phyloP scores from a whole-genome alignment of 2,888 invertebrate genomes.

The Monopis laevigella region DNA sequence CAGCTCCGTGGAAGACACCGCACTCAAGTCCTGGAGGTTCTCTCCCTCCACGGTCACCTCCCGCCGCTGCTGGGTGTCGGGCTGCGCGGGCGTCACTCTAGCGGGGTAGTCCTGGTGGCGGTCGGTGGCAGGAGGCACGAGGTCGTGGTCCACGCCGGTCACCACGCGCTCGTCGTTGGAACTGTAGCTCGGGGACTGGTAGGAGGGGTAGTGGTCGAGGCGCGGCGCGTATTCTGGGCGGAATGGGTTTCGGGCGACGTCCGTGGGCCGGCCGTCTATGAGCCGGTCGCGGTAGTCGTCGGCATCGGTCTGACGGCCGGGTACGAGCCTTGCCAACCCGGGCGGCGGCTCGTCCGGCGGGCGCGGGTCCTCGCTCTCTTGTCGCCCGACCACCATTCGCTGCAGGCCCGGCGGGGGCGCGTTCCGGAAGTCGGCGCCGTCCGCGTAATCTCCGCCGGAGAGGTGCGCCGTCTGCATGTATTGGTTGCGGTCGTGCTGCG shows the following conservation, averaged over 20 bases:
- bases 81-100: conserved; percentile 21
- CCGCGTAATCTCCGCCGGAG: conserved; percentile 63
- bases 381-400: conserved; percentile 73
- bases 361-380: conserved; percentile 57
- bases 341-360: conserved; percentile 61
- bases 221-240: conserved; percentile 55
- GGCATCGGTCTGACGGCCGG: conserved; percentile 58
- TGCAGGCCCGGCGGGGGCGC: conserved; percentile 72
- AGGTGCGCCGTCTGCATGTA: conserved; percentile 81
- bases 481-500: conserved; percentile 77
- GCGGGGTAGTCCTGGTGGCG: conserved; percentile 3
- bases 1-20: conserved; percentile 40
- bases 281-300: conserved; percentile 53
- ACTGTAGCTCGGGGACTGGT: conserved; percentile 40
- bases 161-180: conserved; percentile 61
- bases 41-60: conserved; percentile 70
- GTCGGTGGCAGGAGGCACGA: conserved; percentile 38
- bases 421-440: conserved; percentile 55
- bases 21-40: conserved; percentile 58
- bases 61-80: conserved; percentile 47
- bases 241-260: conserved; percentile 38
- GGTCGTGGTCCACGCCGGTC: conserved; percentile 62
- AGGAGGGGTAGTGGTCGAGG: conserved; percentile 22
- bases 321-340: conserved; percentile 60
- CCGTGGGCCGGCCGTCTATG: conserved; percentile 50